Evolutionary conservation across 2,888 invertebrate genomes (phyloP).

Genomic region (Vanessa cardui): DNA sequence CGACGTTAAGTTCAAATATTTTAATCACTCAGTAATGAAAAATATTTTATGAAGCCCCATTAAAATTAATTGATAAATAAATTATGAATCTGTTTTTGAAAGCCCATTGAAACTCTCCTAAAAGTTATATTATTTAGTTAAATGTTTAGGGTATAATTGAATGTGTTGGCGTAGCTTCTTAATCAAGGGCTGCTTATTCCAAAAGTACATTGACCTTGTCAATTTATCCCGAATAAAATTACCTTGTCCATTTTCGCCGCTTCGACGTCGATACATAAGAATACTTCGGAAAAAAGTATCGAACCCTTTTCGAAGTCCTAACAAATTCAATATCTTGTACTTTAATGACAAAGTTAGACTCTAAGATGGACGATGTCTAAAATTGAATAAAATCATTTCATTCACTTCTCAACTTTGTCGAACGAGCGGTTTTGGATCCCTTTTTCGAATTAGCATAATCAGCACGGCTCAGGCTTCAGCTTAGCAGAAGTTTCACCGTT

Average conservation of each 20-base stretch:
- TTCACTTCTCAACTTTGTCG: slow-evolving; percentile 32
- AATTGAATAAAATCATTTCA: slow-evolving; percentile 32
- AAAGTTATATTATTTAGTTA: neutral
- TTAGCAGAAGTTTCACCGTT: slow-evolving; percentile 34
- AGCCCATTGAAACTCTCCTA: neutral
- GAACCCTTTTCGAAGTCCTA: no score
- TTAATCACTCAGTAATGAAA: no score
- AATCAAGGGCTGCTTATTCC: neutral
- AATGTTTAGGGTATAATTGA: slow-evolving; percentile 2
- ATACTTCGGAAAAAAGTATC: no score
- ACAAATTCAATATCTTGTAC: neutral
- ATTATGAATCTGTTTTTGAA: neutral
- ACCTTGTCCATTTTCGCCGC: no score
- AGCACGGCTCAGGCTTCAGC: slow-evolving; percentile 28
- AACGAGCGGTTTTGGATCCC: slow-evolving; percentile 28
- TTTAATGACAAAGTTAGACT: neutral
- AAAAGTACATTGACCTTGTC: neutral
- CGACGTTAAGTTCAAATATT: no score
- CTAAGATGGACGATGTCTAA: slow-evolving; percentile 12
- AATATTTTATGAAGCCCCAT: no score
- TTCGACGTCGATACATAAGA: no score
- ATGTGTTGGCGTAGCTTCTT: neutral
- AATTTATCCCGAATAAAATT: no score
- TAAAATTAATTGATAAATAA: neutral
- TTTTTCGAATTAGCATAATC: slow-evolving; percentile 38